Conservation (phyloP, 2,797 vertebrate genomes). For the Acanthiza pusilla region DNA sequence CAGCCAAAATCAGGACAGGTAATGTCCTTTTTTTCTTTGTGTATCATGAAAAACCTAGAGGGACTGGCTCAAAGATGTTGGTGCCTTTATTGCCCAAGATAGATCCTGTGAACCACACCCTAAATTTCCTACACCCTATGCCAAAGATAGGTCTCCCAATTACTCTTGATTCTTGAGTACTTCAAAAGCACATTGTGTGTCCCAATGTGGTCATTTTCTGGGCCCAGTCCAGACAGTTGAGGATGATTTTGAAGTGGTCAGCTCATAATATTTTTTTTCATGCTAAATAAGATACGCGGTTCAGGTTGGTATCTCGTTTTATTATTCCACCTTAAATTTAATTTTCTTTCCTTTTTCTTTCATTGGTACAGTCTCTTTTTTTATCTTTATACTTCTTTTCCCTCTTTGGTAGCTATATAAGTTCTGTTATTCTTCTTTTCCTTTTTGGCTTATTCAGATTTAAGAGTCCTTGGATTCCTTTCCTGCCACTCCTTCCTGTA, state of each 20-base stretch:
- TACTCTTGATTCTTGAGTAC: not conserved
- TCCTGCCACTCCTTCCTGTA: constrained; percentile 31
- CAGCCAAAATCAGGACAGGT: not conserved
- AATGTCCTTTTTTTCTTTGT: not conserved
- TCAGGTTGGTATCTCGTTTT: not conserved
- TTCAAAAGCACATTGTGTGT: not conserved
- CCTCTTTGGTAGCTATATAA: not conserved
- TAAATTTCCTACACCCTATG: not conserved
- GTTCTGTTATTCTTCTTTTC: not conserved
- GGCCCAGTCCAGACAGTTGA: not conserved
- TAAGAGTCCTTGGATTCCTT: constrained; percentile 1
- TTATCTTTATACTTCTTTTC: not conserved
- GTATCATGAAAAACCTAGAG: not conserved
- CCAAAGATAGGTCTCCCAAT: not conserved
- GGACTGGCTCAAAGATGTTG: not conserved
- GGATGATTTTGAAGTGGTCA: not conserved
- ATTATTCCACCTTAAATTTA: not conserved
- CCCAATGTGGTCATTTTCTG: not conserved
- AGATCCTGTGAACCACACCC: not conserved
- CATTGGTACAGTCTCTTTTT: not conserved
- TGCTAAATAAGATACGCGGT: not conserved
- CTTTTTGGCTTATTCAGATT: not conserved
- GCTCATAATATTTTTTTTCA: not conserved
- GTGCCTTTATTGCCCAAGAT: not conserved
- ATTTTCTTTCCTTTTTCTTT: not conserved